These are phyloP conservation scores for Ornithoptera alexandrae DNA, from an alignment of 2,888 invertebrate species.

Conservation along the genomic window DNA sequence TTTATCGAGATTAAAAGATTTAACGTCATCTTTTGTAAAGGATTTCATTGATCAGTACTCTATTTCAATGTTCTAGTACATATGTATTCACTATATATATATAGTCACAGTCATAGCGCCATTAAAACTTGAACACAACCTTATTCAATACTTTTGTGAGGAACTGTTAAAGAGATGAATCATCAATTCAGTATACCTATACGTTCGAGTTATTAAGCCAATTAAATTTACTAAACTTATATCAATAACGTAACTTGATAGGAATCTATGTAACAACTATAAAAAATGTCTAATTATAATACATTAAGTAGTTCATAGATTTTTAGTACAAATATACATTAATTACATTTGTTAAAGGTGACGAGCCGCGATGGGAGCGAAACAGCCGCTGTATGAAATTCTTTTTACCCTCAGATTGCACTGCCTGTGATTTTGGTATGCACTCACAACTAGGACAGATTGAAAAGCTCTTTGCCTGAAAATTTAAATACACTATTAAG, in stretches of 20 bases:
- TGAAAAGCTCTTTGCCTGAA: constrained; percentile 6
- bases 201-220: no score
- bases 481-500: neutral
- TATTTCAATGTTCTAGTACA: no score
- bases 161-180: no score
- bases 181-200: no score
- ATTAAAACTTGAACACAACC: no score
- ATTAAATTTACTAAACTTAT: neutral
- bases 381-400: constrained; percentile 20
- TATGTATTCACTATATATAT: no score
- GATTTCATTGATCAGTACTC: no score
- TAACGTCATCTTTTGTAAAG: no score
- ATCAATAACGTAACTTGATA: neutral
- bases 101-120: no score
- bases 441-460: constrained; percentile 7
- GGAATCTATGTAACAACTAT: neutral
- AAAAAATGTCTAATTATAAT: neutral
- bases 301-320: neutral
- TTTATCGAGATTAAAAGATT: no score
- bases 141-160: no score
- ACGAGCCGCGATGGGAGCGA: neutral
- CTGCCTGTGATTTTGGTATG: constrained; percentile 7
- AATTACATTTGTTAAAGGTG: constrained; percentile 5
- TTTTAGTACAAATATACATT: neutral
- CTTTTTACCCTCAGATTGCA: constrained; percentile 18